Percentiles rank a stretch among this genome's conserved stretches.
phyloP scores from a whole-genome alignment of 2,888 invertebrate species.

The Galerucella calmariensis region DNA sequence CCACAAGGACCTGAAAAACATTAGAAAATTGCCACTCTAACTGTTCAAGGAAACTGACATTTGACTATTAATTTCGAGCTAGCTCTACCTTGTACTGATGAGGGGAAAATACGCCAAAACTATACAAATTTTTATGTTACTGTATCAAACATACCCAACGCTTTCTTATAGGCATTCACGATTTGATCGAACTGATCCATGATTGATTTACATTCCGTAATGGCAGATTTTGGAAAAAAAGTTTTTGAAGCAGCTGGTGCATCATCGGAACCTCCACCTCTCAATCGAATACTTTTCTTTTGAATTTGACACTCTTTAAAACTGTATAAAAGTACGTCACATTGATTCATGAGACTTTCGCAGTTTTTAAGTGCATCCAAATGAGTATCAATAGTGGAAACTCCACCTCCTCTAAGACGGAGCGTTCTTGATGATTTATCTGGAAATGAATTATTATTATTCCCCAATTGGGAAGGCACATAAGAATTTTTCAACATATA shows the following conservation, averaged over 20 bases:
- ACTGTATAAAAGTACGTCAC: background rate
- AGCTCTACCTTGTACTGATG: too few relatives aligned
- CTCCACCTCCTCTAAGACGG: constrained; percentile 41
- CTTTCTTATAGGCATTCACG: constrained; percentile 58
- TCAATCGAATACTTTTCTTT: background rate
- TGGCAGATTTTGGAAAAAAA: constrained; percentile 50
- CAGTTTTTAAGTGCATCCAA: background rate
- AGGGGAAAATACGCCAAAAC: too few relatives aligned
- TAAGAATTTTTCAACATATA: too few relatives aligned
- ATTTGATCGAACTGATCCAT: constrained; percentile 61
- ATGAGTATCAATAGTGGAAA: constrained; percentile 10
- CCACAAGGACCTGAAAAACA: constrained; percentile 60
- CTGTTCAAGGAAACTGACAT: too few relatives aligned
- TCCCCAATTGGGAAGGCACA: too few relatives aligned
- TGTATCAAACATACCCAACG: constrained; percentile 42
- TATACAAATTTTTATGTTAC: background rate
- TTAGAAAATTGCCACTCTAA: too few relatives aligned
- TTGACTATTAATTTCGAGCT: too few relatives aligned
- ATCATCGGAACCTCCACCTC: constrained; percentile 5
- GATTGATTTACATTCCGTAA: constrained; percentile 58
- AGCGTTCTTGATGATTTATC: constrained; percentile 8
- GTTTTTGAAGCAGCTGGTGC: background rate
- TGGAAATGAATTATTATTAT: too few relatives aligned
- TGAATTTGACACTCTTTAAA: background rate
- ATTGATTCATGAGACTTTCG: background rate